Evolutionary conservation across 2,797 vertebrate genomes (phyloP).

Genomic region (Onychomys leucogaster): DNA sequence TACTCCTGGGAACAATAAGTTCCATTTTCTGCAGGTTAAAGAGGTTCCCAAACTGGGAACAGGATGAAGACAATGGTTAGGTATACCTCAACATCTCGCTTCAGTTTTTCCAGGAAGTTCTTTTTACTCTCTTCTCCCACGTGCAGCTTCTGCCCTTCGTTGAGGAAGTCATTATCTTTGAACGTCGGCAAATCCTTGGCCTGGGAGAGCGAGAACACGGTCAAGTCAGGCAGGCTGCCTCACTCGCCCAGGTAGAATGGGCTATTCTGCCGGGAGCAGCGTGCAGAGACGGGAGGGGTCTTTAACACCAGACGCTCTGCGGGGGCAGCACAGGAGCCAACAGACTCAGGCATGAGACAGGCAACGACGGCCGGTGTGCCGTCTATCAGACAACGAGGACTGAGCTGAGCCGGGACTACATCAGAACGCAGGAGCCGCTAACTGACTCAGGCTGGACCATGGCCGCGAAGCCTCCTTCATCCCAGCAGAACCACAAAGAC

Average conservation of each 20-base stretch:
- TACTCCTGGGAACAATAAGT: background rate
- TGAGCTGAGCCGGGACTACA: background rate
- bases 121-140: slow-evolving; percentile 97
- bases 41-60: background rate
- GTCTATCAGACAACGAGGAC: accelerated
- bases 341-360: background rate
- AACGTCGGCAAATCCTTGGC: slow-evolving; percentile 97
- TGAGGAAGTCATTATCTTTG: slow-evolving; percentile 98
- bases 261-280: background rate
- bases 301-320: background rate
- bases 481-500: background rate
- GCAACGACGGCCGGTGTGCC: background rate
- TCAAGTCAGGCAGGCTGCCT: background rate
- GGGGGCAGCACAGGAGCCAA: background rate
- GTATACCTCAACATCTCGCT: slow-evolving; percentile 95
- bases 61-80: background rate
- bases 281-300: background rate
- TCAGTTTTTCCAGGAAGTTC: slow-evolving; percentile 96
- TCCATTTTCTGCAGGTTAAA: background rate
- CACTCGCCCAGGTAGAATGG: background rate
- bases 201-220: slow-evolving; percentile 82
- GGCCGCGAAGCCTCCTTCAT: background rate
- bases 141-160: slow-evolving; percentile 95
- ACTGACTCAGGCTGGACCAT: too few species aligned
- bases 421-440: background rate